phyloP scores from a whole-genome alignment of 2,888 invertebrate genomes.

The Gordius sp. region DNA sequence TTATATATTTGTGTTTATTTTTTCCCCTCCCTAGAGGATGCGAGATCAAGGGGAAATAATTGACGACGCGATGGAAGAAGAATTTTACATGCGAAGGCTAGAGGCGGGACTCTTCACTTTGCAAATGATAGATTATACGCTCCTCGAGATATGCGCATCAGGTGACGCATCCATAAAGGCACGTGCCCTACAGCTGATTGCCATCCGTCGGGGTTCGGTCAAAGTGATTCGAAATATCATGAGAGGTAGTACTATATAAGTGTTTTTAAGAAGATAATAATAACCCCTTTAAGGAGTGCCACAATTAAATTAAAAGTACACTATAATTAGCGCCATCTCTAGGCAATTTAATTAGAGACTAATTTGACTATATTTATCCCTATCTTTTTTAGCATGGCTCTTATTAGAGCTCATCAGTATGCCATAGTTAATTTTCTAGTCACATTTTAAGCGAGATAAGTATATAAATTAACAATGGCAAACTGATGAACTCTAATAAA shows the following conservation, averaged over 20 bases:
- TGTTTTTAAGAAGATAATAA: not conserved
- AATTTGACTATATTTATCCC: too few relatives aligned
- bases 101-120: conserved; percentile 84
- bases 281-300: too few relatives aligned
- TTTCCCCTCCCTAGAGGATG: conserved; percentile 22
- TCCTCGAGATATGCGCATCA: conserved; percentile 34
- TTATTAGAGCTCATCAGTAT: too few relatives aligned
- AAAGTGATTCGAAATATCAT: conserved; percentile 8
- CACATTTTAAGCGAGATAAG: too few relatives aligned
- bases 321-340: too few relatives aligned
- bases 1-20: too few relatives aligned
- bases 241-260: not conserved
- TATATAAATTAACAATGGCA: too few relatives aligned
- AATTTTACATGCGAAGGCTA: conserved; percentile 56
- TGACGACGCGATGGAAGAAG: conserved; percentile 52
- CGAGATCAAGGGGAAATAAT: conserved; percentile 26
- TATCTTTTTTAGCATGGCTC: too few relatives aligned
- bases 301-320: too few relatives aligned
- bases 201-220: not conserved
- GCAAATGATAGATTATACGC: conserved; percentile 61
- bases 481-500: too few relatives aligned
- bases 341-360: too few relatives aligned
- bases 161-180: conserved; percentile 24
- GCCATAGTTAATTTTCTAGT: too few relatives aligned
- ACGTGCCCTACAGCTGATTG: not conserved